Evolutionary conservation across 2,888 invertebrate genomes (phyloP).

Genomic region (Tinea trinotella): DNA sequence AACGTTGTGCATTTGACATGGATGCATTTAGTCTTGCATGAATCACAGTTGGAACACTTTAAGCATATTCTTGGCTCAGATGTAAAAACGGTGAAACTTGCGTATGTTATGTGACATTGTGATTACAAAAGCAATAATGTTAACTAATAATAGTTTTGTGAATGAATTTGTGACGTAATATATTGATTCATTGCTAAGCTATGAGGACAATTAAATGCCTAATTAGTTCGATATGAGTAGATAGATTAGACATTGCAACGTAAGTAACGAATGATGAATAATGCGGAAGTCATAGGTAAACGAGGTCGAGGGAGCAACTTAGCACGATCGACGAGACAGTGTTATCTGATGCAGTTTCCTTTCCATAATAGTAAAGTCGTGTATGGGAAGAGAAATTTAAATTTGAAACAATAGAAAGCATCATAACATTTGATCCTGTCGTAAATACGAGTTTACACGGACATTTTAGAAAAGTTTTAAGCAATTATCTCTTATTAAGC

Average conservation of each 20-base stretch:
- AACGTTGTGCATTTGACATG: neutral
- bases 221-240: no score
- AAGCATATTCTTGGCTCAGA: slow-evolving; percentile 7
- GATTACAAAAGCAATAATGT: neutral
- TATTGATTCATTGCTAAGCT: neutral
- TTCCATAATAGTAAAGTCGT: neutral
- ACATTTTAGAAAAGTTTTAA: no score
- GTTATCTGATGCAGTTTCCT: neutral
- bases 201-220: neutral
- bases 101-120: slow-evolving; percentile 7
- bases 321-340: neutral
- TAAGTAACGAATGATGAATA: neutral
- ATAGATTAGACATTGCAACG: neutral
- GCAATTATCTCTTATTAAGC: no score
- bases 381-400: neutral
- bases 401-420: neutral
- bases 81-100: neutral
- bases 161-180: neutral
- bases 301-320: neutral
- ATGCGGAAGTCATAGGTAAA: neutral
- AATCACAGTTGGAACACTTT: slow-evolving; percentile 8
- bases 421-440: no score
- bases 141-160: neutral
- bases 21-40: neutral
- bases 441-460: no score